These are phyloP conservation scores for Chydorus sphaericus DNA, from an alignment of 2,888 invertebrate species.

Conservation along the genomic window DNA sequence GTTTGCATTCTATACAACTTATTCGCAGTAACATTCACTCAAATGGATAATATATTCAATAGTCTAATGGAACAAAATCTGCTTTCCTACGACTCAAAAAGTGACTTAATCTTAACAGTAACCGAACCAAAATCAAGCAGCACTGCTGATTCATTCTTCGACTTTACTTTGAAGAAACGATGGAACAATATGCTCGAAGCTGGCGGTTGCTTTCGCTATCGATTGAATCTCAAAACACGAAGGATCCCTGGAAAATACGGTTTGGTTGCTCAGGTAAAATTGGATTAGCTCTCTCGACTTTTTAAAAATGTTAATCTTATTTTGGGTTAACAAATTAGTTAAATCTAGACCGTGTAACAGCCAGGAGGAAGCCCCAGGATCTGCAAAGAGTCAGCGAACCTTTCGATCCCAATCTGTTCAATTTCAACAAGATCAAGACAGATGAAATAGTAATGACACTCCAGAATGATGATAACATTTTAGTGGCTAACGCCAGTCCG, in stretches of 20 bases:
- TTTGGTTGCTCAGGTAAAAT: constrained; percentile 29
- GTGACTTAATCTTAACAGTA: too few species aligned
- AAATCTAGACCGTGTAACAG: constrained; percentile 50
- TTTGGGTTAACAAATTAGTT: too few species aligned
- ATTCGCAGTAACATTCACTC: too few species aligned
- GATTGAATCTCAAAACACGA: constrained; percentile 26
- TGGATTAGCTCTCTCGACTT: too few species aligned
- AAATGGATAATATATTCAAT: too few species aligned
- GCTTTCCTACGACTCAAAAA: too few species aligned
- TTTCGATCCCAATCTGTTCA: constrained; percentile 54
- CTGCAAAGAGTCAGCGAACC: constrained; percentile 48
- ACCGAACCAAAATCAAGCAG: too few species aligned
- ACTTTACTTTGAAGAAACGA: constrained; percentile 19
- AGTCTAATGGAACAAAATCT: too few species aligned
- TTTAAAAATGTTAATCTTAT: too few species aligned
- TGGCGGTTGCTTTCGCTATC: constrained; percentile 30
- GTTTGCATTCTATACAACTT: too few species aligned
- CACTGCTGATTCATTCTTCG: too few species aligned
- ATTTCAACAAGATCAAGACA: constrained; percentile 51
- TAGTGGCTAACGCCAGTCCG: constrained; percentile 58
- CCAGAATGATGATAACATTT: constrained; percentile 28
- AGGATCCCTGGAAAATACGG: constrained; percentile 27
- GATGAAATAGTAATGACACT: constrained; percentile 16
- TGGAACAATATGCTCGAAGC: constrained; percentile 25
- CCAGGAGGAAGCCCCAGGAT: constrained; percentile 53